These are phyloP conservation scores for Neotoma lepida DNA, from an alignment of 2,113 vertebrate species.

Conservation along the genomic window DNA sequence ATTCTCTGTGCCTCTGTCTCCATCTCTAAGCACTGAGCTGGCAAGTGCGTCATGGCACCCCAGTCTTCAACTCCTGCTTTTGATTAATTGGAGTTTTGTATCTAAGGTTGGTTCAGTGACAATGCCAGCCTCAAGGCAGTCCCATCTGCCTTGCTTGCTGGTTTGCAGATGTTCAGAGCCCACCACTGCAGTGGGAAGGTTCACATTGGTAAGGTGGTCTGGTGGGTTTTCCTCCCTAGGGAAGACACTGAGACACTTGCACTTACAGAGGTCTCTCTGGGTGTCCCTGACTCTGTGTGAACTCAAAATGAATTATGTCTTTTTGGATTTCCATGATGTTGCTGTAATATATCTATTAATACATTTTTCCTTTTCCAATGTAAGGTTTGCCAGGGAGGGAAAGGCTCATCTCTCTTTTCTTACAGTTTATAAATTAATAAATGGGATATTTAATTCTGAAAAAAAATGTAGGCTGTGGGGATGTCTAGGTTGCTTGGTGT, in stretches of 20 bases:
- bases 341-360: constrained; percentile 59
- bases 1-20: neutral
- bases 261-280: neutral
- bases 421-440: constrained; percentile 75
- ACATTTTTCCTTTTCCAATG: constrained; percentile 52
- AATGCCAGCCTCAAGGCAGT: neutral
- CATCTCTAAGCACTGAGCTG: too few relatives aligned
- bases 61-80: neutral
- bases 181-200: neutral
- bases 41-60: neutral
- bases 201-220: neutral
- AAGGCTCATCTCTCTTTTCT: constrained; percentile 65
- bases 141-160: neutral
- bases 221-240: neutral
- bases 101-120: neutral
- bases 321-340: constrained; percentile 50
- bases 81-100: neutral
- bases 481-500: neutral
- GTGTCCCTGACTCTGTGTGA: neutral
- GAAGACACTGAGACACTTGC: neutral
- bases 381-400: constrained; percentile 44
- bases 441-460: constrained; percentile 76
- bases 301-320: constrained; percentile 63
- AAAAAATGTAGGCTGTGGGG: neutral
- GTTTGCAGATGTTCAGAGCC: neutral